Evolutionary conservation across 2,113 vertebrate species (phyloP).

Genomic region (Gavia stellata): DNA sequence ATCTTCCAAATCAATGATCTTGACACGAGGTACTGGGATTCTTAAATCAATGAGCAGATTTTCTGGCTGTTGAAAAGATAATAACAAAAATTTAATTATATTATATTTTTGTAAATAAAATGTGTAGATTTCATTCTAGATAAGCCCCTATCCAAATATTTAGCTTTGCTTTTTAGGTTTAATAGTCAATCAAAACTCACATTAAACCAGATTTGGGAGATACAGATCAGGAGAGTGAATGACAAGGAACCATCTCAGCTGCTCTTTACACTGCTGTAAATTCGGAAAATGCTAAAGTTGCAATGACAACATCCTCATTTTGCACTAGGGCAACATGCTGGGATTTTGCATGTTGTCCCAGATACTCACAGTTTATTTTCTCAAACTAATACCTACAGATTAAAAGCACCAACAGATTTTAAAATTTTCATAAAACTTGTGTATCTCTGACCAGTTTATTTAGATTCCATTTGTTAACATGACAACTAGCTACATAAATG

Average conservation of each 20-base stretch:
- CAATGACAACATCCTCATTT: not conserved
- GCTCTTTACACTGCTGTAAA: not conserved
- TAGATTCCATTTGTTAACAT: not conserved
- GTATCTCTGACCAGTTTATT: not conserved
- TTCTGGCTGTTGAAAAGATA: slow-evolving; percentile 81
- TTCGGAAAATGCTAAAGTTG: not conserved
- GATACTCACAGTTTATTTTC: not conserved
- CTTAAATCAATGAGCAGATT: slow-evolving; percentile 93
- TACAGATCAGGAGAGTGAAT: not conserved
- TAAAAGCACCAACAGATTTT: not conserved
- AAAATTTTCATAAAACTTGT: not conserved
- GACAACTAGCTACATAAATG: not conserved
- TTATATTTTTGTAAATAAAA: not conserved
- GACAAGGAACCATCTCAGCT: not conserved
- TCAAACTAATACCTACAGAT: not conserved
- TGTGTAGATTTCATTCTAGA: not conserved
- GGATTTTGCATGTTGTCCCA: not conserved
- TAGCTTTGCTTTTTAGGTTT: too few species aligned
- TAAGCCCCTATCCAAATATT: too few species aligned
- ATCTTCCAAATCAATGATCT: slow-evolving; percentile 92
- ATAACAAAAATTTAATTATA: not conserved
- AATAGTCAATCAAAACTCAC: not conserved
- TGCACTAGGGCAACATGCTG: not conserved
- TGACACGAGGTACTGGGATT: slow-evolving; percentile 84
- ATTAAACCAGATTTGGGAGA: not conserved